phyloP scores from a whole-genome alignment of 2,797 vertebrate genomes.

The Peromyscus attwateri region DNA sequence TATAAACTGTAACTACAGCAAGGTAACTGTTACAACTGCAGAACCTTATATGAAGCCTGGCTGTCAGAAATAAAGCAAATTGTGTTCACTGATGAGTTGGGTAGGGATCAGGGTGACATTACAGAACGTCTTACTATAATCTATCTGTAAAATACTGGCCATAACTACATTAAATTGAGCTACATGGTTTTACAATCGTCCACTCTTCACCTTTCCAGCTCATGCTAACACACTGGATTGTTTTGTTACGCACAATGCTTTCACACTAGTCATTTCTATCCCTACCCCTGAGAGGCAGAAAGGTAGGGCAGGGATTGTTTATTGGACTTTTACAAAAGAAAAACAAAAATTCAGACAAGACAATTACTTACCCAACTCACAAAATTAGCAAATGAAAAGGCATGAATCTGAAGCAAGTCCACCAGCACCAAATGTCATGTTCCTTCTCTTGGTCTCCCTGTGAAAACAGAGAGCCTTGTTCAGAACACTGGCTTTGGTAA shows the following conservation, averaged over 20 bases:
- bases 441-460: conserved; percentile 21
- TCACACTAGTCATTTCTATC: not conserved
- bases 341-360: not conserved
- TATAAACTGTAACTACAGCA: conserved; percentile 14
- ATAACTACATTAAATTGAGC: not conserved
- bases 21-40: not conserved
- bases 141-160: not conserved
- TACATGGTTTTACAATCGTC: not conserved
- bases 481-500: not conserved
- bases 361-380: conserved; percentile 66
- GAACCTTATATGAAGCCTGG: not conserved
- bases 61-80: conserved; percentile 30
- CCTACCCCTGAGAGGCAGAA: not conserved
- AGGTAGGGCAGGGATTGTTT: not conserved
- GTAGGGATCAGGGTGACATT: not conserved
- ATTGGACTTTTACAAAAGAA: not conserved
- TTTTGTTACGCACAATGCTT: not conserved
- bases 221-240: not conserved
- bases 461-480: conserved; percentile 29
- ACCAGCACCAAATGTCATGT: conserved; percentile 31
- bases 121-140: not conserved
- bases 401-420: conserved; percentile 27
- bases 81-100: not conserved
- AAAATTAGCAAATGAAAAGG: conserved; percentile 39
- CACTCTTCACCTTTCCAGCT: not conserved